Conservation (phyloP, 2,797 vertebrate species). For the Anguilla anguilla region DNA sequence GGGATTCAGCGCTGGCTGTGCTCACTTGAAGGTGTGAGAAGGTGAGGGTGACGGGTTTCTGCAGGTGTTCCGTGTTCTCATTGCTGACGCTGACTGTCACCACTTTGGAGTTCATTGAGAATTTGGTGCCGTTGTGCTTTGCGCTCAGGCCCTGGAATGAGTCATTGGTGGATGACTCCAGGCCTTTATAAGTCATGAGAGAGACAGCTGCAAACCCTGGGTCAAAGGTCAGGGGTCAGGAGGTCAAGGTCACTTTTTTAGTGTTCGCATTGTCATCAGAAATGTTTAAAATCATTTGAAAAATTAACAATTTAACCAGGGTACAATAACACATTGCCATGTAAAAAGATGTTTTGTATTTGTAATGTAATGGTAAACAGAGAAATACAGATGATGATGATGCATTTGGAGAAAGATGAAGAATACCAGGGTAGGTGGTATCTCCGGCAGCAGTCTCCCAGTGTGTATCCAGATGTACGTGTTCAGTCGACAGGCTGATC, state of each 20-base stretch:
- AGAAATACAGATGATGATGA: neutral
- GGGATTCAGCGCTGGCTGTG: neutral
- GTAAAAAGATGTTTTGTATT: neutral
- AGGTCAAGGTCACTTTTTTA: neutral
- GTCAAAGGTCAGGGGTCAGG: neutral
- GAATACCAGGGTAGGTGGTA: constrained; percentile 59
- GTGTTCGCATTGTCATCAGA: neutral
- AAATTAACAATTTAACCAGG: neutral
- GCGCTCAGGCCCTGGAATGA: constrained; percentile 46
- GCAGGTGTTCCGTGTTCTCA: constrained; percentile 62
- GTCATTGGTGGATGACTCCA: constrained; percentile 53
- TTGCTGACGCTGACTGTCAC: constrained; percentile 73
- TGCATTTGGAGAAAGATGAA: neutral
- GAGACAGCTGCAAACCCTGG: constrained; percentile 65
- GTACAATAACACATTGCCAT: neutral
- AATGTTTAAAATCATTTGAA: neutral
- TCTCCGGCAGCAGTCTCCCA: constrained; percentile 70
- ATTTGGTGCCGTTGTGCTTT: fast-evolving
- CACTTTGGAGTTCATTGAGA: constrained; percentile 71
- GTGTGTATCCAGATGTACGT: constrained; percentile 52
- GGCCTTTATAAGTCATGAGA: constrained; percentile 65
- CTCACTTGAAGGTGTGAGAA: constrained; percentile 67
- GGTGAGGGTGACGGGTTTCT: constrained; percentile 59
- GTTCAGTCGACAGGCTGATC: constrained; percentile 46
- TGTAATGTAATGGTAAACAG: neutral